Evolutionary conservation across 2,888 invertebrate genomes (phyloP).

Genomic region (Phengaris alcon): DNA sequence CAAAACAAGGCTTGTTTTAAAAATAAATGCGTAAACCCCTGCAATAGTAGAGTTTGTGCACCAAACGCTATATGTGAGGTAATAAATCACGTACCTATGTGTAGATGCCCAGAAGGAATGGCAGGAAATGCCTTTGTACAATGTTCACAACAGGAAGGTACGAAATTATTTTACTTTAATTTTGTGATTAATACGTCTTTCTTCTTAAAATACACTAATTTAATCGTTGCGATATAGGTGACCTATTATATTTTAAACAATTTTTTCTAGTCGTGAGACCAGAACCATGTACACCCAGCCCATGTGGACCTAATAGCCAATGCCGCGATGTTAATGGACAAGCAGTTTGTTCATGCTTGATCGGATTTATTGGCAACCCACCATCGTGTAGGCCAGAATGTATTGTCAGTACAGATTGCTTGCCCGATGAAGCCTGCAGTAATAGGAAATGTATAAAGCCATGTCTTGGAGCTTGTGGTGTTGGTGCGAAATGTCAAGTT

Average conservation of each 20-base stretch:
- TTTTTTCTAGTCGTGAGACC: constrained; percentile 60
- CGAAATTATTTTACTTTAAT: constrained; percentile 22
- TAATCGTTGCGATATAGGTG: too few relatives aligned
- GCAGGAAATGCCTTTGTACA: constrained; percentile 83
- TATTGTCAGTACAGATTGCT: constrained; percentile 86
- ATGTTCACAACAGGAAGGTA: constrained; percentile 75
- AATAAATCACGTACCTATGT: constrained; percentile 85
- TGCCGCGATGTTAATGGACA: constrained; percentile 86
- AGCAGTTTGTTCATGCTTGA: constrained; percentile 85
- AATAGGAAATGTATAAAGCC: constrained; percentile 90
- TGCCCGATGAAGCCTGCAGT: constrained; percentile 85
- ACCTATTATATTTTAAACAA: constrained; percentile 21
- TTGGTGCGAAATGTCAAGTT: constrained; percentile 86
- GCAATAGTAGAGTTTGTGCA: constrained; percentile 84
- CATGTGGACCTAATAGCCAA: constrained; percentile 89
- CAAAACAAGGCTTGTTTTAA: constrained; percentile 82
- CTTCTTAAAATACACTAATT: too few relatives aligned
- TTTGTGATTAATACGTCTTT: too few relatives aligned
- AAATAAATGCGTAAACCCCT: constrained; percentile 85
- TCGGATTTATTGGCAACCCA: constrained; percentile 86
- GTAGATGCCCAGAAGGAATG: constrained; percentile 83
- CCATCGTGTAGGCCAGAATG: constrained; percentile 90
- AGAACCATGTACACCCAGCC: constrained; percentile 75
- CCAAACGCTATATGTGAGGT: constrained; percentile 85
- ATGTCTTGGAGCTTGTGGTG: constrained; percentile 90